Evolutionary conservation across 2,797 vertebrate species (phyloP), one percentile per base, ranked within the genome.

Genomic region (Helarctos malayanus): DNA sequence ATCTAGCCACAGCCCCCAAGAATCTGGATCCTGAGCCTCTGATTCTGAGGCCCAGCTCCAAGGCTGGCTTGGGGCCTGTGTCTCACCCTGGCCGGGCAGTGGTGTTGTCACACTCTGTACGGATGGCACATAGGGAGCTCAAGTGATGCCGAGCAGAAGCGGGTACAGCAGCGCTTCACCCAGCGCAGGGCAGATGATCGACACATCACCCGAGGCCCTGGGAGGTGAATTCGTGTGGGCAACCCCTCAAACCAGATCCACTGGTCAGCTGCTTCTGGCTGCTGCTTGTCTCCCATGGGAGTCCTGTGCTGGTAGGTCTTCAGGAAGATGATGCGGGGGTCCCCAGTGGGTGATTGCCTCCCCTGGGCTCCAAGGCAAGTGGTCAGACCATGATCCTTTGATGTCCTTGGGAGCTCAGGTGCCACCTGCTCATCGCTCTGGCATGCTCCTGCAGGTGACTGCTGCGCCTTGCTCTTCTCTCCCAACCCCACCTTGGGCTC

Each of bases 141-240:
- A n/a, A 98, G 95, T 1, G 97, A 97, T 0, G 97, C 96, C 0
- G 95, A 93, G 73, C 98, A 98, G 59, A 96, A 97, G n/a, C 98
- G 97, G n/a, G 98, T 98, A 49, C 98, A 98, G 97, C 97, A 68
- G 45, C 98, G 98, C 78, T 96, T 98, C 85, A 78, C 14, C 82
- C 79, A 92, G 75, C 98, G 98, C 75, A 93, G n/a, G 59, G 83
- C 0, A 0, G 98, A 98, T 3, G 97, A 16, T 80, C 98, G 97
- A 95, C 98, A 98, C 84, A 98, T 95, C 83, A 98, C 71, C 10
- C 95, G 95, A 23, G 91, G 98, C 38, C 96, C 97, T 0, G 98
- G 98, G 52, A 97, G 56, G 14, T 89, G 97, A 89, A 98, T 18
- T 27, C 97, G 96, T 10, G 89, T 98, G 83, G 98, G 98, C 88